Base-by-base conservation (phyloP, 2,113 vertebrate species). In the Dipodomys stephensi region DNA sequence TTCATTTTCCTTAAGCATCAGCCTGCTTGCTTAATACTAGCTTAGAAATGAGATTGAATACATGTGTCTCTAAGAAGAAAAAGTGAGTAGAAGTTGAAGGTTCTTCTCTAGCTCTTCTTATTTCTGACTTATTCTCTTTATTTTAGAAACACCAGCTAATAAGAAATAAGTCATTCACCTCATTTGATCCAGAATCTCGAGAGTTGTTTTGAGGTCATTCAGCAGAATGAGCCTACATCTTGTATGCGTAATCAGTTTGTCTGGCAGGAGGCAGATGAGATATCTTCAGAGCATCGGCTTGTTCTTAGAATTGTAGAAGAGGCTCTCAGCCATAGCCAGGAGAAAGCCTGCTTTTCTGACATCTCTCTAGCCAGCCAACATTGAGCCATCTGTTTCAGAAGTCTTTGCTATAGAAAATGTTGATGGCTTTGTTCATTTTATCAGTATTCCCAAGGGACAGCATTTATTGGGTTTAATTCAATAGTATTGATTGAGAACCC, bases 111-210 rank as follows among this genome's bases (percentile, higher is more conserved):
- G 39, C 69, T 20, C 53, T 86, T 1, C 32, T 88, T 85, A 3
- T 85, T 91, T 89, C 81, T 71, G 7, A 85, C 27, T 53, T 85
- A 30, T 12, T 46, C 89, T n/a, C 74, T 88, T 95, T 88, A 68
- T 53, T 83, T 83, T 83, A 69, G 92, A 91, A 80, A 73, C 10
- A 46, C 2, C 79, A 90, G 25, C 32, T 89, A 80, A 60, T 49
- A 73, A 76, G 35, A 95, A 69, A 87, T 53, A 80, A 84, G 67
- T 86, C 22, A 23, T 80, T 83, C 32, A 68, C 19, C 62, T 87
- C 76, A 77, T 77, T 92, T 73, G 16, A 64, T 64, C 94, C 35
- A 86, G 32, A 85, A 86, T 88, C 68, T 94, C 72, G 28, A 30
- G 44, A 18, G 32, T 62, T 49, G 28, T 67, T 83, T 84, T 86